phyloP scores from a whole-genome alignment of 92 coral and sea anemone genomes.

The Zoanthus sociatus region DNA sequence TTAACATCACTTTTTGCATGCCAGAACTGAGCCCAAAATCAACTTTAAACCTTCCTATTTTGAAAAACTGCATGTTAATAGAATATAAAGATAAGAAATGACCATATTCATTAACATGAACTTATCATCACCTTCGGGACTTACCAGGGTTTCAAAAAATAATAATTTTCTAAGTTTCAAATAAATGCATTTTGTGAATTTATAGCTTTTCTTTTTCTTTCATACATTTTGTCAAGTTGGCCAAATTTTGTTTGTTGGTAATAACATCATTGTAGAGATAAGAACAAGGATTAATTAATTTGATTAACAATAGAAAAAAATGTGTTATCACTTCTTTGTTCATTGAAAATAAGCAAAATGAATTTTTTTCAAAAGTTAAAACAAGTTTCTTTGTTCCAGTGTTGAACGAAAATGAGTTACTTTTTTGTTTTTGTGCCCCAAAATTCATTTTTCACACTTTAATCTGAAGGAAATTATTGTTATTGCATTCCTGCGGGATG shows the following conservation, averaged over 20 bases:
- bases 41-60: no score
- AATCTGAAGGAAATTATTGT: background rate
- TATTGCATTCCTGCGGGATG: constrained; percentile 15
- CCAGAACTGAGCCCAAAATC: no score
- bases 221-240: background rate
- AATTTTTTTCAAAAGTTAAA: background rate
- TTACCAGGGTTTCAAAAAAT: background rate
- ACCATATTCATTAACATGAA: no score
- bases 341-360: background rate
- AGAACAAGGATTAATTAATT: constrained; percentile 7
- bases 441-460: background rate
- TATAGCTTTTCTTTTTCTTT: no score
- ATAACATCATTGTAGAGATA: background rate
- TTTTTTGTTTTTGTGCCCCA: background rate
- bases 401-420: background rate
- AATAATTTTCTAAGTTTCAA: background rate
- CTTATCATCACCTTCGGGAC: no score
- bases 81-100: no score
- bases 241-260: background rate
- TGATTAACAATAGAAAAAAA: background rate
- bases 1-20: no score
- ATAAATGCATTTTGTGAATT: background rate
- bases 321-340: constrained; percentile 1
- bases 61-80: no score
- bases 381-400: background rate